These are phyloP conservation scores for Agrilus mali DNA, from an alignment of 2,888 invertebrate species.

Conservation along the genomic window DNA sequence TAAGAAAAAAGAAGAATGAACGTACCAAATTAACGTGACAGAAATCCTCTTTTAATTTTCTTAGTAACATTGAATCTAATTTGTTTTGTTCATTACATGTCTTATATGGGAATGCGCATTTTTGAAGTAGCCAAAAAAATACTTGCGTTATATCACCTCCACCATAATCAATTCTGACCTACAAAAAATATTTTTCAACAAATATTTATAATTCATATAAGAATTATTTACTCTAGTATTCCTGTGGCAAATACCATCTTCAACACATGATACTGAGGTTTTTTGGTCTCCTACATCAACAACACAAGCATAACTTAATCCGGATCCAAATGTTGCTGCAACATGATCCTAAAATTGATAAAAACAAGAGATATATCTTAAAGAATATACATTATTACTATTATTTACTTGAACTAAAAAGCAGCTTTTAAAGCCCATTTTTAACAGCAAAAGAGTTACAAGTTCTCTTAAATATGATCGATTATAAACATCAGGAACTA, in stretches of 20 bases:
- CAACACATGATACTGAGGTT: constrained; percentile 90
- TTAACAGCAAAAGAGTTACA: constrained; percentile 63
- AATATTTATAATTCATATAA: no score
- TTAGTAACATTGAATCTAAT: constrained; percentile 66
- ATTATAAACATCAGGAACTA: constrained; percentile 84
- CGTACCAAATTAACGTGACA: constrained; percentile 74
- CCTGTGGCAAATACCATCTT: constrained; percentile 88
- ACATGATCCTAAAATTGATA: constrained; percentile 57
- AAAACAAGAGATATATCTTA: constrained; percentile 64
- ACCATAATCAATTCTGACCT: constrained; percentile 70
- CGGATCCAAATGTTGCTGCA: constrained; percentile 74
- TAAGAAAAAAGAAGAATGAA: neutral
- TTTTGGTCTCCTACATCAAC: constrained; percentile 94
- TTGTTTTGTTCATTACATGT: constrained; percentile 61
- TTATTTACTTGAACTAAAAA: constrained; percentile 62
- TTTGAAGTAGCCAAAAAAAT: constrained; percentile 76
- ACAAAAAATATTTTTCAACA: constrained; percentile 7
- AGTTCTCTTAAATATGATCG: constrained; percentile 75
- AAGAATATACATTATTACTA: constrained; percentile 10
- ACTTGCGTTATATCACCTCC: constrained; percentile 86
- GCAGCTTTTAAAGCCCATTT: constrained; percentile 77
- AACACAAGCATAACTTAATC: constrained; percentile 79
- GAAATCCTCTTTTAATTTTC: constrained; percentile 76
- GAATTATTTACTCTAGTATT: constrained; percentile 52
- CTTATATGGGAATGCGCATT: constrained; percentile 83